Conservation (phyloP, 2,888 invertebrate species). For the Drosophila prolongata region DNA sequence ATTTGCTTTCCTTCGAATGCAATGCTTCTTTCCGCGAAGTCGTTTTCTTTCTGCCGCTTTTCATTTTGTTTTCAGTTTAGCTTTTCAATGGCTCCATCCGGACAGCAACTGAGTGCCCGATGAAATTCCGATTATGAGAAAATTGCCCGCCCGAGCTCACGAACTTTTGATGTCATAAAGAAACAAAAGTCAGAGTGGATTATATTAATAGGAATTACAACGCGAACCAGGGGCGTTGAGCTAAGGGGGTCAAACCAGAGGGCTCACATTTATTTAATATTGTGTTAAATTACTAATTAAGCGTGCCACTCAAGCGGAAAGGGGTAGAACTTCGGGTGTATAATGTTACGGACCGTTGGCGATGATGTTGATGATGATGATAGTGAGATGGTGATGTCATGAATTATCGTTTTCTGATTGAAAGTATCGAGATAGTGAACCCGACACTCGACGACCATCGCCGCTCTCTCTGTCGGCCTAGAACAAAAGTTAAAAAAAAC, state of each 20-base stretch:
- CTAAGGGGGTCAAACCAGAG: conserved; percentile 16
- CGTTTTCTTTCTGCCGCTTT: conserved; percentile 22
- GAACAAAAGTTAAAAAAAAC: conserved; percentile 33
- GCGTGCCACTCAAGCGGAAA: conserved; percentile 61
- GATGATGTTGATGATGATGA: conserved; percentile 66
- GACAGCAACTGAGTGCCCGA: conserved; percentile 32
- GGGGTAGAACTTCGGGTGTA: conserved; percentile 13
- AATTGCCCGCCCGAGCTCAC: conserved; percentile 49
- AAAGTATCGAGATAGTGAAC: conserved; percentile 69
- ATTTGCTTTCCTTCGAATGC: conserved; percentile 38
- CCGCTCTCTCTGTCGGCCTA: conserved; percentile 17
- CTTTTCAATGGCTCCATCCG: conserved; percentile 30
- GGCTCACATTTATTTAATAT: conserved; percentile 68
- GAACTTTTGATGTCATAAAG: conserved; percentile 74
- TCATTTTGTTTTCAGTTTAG: conserved; percentile 10
- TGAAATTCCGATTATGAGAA: conserved; percentile 67
- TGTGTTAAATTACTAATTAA: conserved; percentile 78
- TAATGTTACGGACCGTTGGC: conserved; percentile 49
- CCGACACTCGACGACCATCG: conserved; percentile 11
- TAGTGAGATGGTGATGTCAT: conserved; percentile 73
- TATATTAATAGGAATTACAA: conserved; percentile 77
- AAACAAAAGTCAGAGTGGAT: conserved; percentile 40
- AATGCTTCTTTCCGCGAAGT: conserved; percentile 32
- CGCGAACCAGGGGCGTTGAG: conserved; percentile 2
- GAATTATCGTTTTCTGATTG: conserved; percentile 79